phyloP scores from a whole-genome alignment of 2,113 vertebrate species.

The Connochaetes taurinus region DNA sequence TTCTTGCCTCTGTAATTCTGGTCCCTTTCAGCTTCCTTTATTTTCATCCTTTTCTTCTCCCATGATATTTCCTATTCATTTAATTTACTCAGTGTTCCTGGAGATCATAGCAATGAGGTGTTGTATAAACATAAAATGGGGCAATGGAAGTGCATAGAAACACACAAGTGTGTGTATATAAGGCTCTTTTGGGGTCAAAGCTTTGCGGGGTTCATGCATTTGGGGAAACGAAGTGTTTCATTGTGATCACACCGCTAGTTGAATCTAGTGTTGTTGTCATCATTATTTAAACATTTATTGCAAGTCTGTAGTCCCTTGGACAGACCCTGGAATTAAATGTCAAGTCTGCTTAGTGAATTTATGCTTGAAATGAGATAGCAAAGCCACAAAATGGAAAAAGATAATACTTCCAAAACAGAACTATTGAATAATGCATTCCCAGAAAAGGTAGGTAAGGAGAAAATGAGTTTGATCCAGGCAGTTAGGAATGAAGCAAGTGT shows the following conservation, averaged over 20 bases:
- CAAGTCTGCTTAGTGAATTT: conserved; percentile 36
- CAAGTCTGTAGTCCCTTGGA: not conserved
- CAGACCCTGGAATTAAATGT: conserved; percentile 34
- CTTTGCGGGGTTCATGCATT: conserved; percentile 3
- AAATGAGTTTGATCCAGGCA: conserved; percentile 69
- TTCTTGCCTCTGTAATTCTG: not conserved
- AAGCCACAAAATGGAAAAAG: conserved; percentile 31
- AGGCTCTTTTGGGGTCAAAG: conserved; percentile 5
- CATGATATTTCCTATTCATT: conserved; percentile 1
- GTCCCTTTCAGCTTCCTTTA: not conserved
- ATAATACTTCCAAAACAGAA: conserved; percentile 56
- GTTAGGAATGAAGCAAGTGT: conserved; percentile 56
- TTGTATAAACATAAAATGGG: not conserved
- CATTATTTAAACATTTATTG: conserved; percentile 42
- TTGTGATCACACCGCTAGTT: conserved; percentile 15
- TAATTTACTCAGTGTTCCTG: conserved; percentile 21
- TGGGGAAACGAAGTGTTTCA: conserved; percentile 34
- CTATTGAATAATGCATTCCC: conserved; percentile 68
- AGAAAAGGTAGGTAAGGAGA: conserved; percentile 53
- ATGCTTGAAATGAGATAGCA: conserved; percentile 51
- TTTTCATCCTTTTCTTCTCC: not conserved
- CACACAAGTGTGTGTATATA: not conserved
- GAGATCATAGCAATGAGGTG: conserved; percentile 21
- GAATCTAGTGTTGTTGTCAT: conserved; percentile 26
- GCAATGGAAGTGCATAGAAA: not conserved